A percentile compares a stretch with the other conserved stretches of the same genome.
Evolutionary conservation across 2,797 vertebrate genomes (phyloP).

Genomic region (Choloepus didactylus): DNA sequence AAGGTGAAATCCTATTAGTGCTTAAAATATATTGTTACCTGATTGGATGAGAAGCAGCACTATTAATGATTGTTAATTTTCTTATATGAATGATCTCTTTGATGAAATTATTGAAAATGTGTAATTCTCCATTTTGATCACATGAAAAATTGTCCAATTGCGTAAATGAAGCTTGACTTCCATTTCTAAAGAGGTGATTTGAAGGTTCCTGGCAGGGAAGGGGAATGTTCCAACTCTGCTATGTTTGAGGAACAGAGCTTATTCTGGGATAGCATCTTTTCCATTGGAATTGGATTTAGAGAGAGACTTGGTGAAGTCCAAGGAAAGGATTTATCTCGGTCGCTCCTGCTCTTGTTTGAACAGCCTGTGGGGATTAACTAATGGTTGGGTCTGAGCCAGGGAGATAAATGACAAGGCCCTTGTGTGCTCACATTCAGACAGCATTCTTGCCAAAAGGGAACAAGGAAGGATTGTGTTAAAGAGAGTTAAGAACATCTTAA

Average conservation of each 20-base stretch:
- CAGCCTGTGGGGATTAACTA: background rate
- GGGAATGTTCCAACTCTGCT: too few relatives aligned
- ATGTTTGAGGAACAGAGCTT: background rate
- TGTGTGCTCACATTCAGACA: background rate
- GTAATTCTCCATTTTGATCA: background rate
- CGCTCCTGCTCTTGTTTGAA: background rate
- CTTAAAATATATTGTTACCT: constrained; percentile 75
- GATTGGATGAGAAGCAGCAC: constrained; percentile 79
- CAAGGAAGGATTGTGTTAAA: background rate
- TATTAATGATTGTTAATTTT: constrained; percentile 62
- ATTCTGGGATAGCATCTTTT: background rate
- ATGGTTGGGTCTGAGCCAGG: constrained; percentile 38
- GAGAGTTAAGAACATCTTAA: constrained; percentile 39
- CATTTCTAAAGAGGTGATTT: background rate
- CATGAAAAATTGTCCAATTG: background rate
- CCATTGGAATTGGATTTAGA: background rate
- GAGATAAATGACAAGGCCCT: constrained; percentile 30
- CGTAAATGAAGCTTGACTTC: background rate
- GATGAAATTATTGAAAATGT: background rate
- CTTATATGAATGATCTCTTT: background rate
- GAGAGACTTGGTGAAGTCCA: background rate
- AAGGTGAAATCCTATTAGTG: constrained; percentile 80
- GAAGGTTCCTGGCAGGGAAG: background rate
- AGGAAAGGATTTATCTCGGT: background rate
- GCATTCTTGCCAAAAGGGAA: background rate